A percentile compares a stretch with the other conserved stretches of the same genome.
Conservation (phyloP, 2,113 vertebrate species). For the Spea multiplicata region DNA sequence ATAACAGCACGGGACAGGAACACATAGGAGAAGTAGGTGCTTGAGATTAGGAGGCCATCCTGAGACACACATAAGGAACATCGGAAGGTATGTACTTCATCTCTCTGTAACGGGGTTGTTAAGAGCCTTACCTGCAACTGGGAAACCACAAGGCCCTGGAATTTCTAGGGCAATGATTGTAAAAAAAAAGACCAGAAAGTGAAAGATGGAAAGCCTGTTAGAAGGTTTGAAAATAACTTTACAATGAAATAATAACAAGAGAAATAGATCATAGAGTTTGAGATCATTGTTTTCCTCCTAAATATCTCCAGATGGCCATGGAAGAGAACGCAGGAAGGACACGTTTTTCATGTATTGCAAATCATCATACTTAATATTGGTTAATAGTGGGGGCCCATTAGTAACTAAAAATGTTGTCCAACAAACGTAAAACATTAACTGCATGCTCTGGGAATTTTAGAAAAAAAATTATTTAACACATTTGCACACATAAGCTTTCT, state of each 20-base stretch:
- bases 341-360: too few species aligned
- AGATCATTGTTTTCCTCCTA: neutral
- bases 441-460: too few species aligned
- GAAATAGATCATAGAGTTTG: neutral
- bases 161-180: constrained; percentile 76
- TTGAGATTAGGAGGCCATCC: constrained; percentile 34
- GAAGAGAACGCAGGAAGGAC: neutral
- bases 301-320: neutral
- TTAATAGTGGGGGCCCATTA: too few species aligned
- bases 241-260: neutral
- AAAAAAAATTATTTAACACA: too few species aligned
- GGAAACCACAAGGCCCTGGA: constrained; percentile 90
- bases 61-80: constrained; percentile 52
- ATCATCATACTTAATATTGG: too few species aligned
- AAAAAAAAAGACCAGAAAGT: constrained; percentile 65
- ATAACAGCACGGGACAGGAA: constrained; percentile 33
- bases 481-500: too few species aligned
- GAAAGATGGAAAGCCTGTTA: constrained; percentile 62
- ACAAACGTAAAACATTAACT: too few species aligned
- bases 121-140: constrained; percentile 84
- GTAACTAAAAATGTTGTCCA: too few species aligned
- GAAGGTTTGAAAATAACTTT: constrained; percentile 41
- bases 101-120: constrained; percentile 44
- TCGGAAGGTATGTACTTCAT: constrained; percentile 54
- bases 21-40: constrained; percentile 38